Percentiles rank a stretch among this genome's conserved stretches.
Conservation (phyloP, 2,797 vertebrate genomes). For the Orientallactaga sibirica region DNA sequence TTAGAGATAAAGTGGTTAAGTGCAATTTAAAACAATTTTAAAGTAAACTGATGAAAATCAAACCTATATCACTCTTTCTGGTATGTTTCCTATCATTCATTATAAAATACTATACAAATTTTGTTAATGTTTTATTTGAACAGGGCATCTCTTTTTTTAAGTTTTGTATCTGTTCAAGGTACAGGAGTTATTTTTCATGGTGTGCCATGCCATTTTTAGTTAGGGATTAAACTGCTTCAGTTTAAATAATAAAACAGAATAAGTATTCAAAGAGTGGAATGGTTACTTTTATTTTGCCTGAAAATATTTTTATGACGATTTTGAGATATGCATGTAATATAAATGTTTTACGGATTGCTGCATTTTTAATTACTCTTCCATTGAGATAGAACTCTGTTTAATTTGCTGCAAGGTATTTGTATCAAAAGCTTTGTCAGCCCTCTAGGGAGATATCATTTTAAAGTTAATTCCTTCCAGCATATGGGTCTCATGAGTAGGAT, state of each 20-base stretch:
- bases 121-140: constrained; percentile 47
- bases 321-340: constrained; percentile 72
- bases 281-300: constrained; percentile 72
- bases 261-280: background rate
- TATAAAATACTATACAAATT: constrained; percentile 27
- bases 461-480: constrained; percentile 85
- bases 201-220: constrained; percentile 14
- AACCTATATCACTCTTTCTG: background rate
- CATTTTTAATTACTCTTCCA: constrained; percentile 86
- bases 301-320: constrained; percentile 83
- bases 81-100: background rate
- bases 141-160: constrained; percentile 23
- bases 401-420: constrained; percentile 80
- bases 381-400: constrained; percentile 81
- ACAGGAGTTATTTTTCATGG: background rate
- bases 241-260: constrained; percentile 63
- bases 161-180: background rate
- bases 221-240: constrained; percentile 28
- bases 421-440: constrained; percentile 81
- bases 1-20: background rate
- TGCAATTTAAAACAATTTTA: constrained; percentile 3
- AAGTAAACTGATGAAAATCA: constrained; percentile 31
- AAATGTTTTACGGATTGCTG: constrained; percentile 80
- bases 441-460: constrained; percentile 80
- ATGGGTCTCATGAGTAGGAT: constrained; percentile 78